Conservation (phyloP, 2,797 vertebrate genomes). For the Poeciliopsis turneri region DNA sequence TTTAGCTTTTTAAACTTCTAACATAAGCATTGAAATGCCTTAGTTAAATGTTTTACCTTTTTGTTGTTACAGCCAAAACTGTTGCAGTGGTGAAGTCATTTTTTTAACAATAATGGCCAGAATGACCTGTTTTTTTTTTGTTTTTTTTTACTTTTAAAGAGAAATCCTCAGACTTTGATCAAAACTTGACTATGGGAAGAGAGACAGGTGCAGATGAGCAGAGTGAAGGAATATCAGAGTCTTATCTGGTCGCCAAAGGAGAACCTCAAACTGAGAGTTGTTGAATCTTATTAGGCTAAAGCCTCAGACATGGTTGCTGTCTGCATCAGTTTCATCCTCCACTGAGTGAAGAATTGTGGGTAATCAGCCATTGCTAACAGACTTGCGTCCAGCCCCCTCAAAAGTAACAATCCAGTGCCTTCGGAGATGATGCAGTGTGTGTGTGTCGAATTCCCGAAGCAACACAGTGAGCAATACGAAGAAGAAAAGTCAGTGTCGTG, state of each 20-base stretch:
- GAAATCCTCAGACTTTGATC: background rate
- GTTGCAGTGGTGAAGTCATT: background rate
- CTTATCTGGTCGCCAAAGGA: background rate
- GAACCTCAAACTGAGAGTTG: background rate
- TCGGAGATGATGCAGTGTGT: background rate
- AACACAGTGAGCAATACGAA: constrained; percentile 1
- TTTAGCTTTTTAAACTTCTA: background rate
- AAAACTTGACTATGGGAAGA: background rate
- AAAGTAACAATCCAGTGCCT: constrained; percentile 4
- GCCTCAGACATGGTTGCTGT: background rate
- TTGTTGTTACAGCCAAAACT: background rate
- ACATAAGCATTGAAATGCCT: background rate
- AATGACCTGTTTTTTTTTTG: background rate
- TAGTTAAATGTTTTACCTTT: background rate
- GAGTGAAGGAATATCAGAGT: background rate
- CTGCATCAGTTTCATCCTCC: background rate
- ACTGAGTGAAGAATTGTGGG: constrained; percentile 2
- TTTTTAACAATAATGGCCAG: background rate
- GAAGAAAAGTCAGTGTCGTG: background rate
- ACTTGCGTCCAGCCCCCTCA: constrained; percentile 2
- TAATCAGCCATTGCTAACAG: constrained; percentile 6
- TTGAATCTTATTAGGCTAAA: constrained; percentile 1
- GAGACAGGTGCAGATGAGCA: background rate
- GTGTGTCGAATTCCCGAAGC: background rate
- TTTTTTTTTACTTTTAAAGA: background rate